These are phyloP conservation scores for Misgurnus mizolepis DNA, from an alignment of 2,113 vertebrate genomes.

Conservation along the genomic window DNA sequence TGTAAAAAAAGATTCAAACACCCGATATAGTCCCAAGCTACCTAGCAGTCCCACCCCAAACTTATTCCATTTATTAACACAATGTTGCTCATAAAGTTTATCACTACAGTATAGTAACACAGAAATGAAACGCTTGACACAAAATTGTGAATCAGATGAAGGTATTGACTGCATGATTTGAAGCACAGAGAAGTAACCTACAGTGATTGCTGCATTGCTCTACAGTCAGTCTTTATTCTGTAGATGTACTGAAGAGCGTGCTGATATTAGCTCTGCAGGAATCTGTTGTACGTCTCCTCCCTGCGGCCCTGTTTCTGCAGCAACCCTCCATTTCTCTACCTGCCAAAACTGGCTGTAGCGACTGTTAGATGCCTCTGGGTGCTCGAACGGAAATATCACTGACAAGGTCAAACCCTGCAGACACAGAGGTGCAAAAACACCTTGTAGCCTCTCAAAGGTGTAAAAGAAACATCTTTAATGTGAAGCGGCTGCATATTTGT, in stretches of 20 bases:
- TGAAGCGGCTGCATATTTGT: conserved; percentile 45
- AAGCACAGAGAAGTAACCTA: too few relatives aligned
- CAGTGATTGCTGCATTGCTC: too few relatives aligned
- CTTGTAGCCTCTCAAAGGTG: conserved; percentile 58
- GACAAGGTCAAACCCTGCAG: conserved; percentile 72
- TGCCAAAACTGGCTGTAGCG: conserved; percentile 63
- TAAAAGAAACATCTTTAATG: conserved; percentile 44
- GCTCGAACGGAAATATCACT: conserved; percentile 67
- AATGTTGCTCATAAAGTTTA: too few relatives aligned
- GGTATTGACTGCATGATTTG: too few relatives aligned
- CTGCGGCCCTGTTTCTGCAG: conserved; percentile 70
- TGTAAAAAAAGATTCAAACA: too few relatives aligned
- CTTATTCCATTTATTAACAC: too few relatives aligned
- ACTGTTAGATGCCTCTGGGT: conserved; percentile 58
- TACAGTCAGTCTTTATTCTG: not conserved
- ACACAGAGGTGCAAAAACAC: conserved; percentile 63
- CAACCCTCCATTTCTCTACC: conserved; percentile 67
- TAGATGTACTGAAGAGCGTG: not conserved
- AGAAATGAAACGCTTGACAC: too few relatives aligned
- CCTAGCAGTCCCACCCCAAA: too few relatives aligned
- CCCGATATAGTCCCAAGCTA: too few relatives aligned
- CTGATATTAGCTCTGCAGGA: conserved; percentile 37
- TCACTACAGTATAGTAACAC: too few relatives aligned
- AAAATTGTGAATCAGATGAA: too few relatives aligned
- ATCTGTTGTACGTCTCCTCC: conserved; percentile 61